A percentile compares a stretch with the other conserved stretches of the same genome.
phyloP scores from a whole-genome alignment of 2,113 vertebrate species.

The Narcine bancroftii region DNA sequence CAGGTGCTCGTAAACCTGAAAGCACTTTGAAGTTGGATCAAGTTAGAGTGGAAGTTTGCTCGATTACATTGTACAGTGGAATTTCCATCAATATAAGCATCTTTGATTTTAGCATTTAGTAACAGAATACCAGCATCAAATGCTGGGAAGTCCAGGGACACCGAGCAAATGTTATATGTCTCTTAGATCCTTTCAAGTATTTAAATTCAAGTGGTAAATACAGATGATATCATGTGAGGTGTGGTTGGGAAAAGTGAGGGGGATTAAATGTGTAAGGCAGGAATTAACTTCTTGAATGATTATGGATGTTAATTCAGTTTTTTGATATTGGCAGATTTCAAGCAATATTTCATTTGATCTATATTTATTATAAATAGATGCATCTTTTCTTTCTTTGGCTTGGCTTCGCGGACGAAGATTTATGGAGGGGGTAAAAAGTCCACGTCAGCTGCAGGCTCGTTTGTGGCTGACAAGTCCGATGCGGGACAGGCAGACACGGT shows the following conservation, averaged over 20 bases:
- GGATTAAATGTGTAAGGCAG: not conserved
- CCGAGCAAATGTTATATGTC: not conserved
- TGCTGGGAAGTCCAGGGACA: not conserved
- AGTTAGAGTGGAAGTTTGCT: not conserved
- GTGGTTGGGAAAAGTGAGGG: not conserved
- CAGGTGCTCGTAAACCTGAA: too few species aligned
- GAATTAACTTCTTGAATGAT: conserved; percentile 6
- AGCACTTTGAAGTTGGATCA: too few species aligned
- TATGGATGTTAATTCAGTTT: not conserved
- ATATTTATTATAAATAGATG: not conserved
- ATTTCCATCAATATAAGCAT: not conserved
- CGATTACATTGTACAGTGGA: not conserved
- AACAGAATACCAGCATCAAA: not conserved
- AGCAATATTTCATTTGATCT: conserved; percentile 7
- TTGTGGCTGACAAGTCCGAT: too few species aligned
- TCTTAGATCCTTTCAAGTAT: not conserved
- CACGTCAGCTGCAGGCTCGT: too few species aligned
- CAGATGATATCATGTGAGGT: not conserved
- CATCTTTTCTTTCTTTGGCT: too few species aligned
- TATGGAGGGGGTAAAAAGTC: too few species aligned
- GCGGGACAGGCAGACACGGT: too few species aligned
- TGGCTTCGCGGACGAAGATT: too few species aligned
- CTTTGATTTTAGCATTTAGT: not conserved
- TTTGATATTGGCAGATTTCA: not conserved
- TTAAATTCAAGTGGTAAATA: not conserved